Conservation (phyloP, 2,888 invertebrate species). For the Coenonympha glycerion region DNA sequence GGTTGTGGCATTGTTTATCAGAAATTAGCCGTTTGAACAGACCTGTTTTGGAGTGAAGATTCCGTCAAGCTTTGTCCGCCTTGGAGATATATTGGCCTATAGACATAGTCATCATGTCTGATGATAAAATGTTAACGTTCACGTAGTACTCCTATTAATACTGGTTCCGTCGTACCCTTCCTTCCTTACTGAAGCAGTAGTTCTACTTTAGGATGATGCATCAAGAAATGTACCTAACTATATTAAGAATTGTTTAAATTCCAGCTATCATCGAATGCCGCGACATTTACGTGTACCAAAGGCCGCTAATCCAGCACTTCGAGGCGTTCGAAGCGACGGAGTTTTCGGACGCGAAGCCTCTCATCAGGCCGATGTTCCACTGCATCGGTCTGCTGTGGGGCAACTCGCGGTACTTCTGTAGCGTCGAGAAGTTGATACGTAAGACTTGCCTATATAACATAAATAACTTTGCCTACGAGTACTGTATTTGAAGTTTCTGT, state of each 20-base stretch:
- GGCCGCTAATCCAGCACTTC: slow-evolving; percentile 81
- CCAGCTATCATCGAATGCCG: slow-evolving; percentile 87
- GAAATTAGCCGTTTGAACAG: not conserved
- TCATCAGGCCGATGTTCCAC: slow-evolving; percentile 83
- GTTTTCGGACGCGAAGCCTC: slow-evolving; percentile 77
- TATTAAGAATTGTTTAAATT: slow-evolving; percentile 12
- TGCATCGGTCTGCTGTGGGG: slow-evolving; percentile 90
- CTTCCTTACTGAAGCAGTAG: too few species aligned
- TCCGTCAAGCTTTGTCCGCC: not conserved
- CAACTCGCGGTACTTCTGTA: slow-evolving; percentile 85
- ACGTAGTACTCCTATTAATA: too few species aligned
- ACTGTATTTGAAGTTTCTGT: too few species aligned
- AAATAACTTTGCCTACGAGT: too few species aligned
- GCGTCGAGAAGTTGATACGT: slow-evolving; percentile 73
- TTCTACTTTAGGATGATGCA: too few species aligned
- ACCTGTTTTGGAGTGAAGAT: not conserved
- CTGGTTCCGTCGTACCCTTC: too few species aligned
- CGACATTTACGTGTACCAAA: slow-evolving; percentile 87
- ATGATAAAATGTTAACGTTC: too few species aligned
- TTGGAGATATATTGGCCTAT: too few species aligned
- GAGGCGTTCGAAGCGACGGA: slow-evolving; percentile 82
- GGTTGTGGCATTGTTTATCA: not conserved
- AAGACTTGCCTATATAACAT: too few species aligned
- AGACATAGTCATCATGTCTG: too few species aligned
- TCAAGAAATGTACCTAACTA: too few species aligned